Percentiles rank a stretch among this genome's conserved stretches.
Conservation (phyloP, 2,113 vertebrate species). For the Cyphomyrus discorhynchus region DNA sequence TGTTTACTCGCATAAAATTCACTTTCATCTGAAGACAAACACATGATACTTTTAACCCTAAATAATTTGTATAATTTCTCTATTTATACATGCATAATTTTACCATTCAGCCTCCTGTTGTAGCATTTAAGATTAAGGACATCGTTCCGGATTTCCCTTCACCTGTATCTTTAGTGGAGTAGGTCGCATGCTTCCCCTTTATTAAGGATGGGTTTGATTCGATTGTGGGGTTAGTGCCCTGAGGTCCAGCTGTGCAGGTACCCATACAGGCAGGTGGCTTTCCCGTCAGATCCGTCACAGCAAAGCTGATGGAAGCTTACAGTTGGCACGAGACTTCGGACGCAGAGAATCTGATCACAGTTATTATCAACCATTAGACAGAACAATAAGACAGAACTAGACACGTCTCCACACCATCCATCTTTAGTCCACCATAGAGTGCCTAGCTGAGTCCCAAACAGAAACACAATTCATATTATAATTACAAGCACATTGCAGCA, state of each 20-base stretch:
- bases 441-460: neutral
- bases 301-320: neutral
- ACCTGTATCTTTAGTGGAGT: neutral
- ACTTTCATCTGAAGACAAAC: neutral
- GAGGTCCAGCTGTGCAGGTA: neutral
- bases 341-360: neutral
- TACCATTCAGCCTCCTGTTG: neutral
- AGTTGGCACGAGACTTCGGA: neutral
- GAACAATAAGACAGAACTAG: neutral
- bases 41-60: neutral
- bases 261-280: neutral
- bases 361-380: neutral
- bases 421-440: neutral
- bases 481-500: neutral
- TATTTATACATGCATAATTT: neutral
- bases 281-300: neutral
- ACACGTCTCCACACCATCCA: neutral
- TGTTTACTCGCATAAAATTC: neutral
- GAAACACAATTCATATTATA: neutral
- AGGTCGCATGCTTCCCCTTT: neutral
- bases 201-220: neutral
- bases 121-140: neutral
- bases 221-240: neutral
- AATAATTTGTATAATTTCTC: neutral
- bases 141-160: neutral